Conservation (phyloP, 2,888 invertebrate genomes). For the Phania funesta region DNA sequence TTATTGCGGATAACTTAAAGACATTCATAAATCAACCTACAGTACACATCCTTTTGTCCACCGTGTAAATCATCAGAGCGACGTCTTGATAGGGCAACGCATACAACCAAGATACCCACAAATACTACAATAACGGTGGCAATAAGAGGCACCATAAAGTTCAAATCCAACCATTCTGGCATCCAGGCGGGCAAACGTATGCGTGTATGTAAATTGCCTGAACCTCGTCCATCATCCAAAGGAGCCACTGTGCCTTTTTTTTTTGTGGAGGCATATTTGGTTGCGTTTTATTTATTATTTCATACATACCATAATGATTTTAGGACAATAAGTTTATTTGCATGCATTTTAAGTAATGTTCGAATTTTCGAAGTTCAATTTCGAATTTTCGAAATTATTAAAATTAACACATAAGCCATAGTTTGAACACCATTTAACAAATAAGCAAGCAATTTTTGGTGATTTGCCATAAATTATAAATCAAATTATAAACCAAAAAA, state of each 20-base stretch:
- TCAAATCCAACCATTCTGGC: slow-evolving; percentile 92
- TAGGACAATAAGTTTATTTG: slow-evolving; percentile 15
- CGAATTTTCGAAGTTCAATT: slow-evolving; percentile 61
- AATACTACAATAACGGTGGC: slow-evolving; percentile 94
- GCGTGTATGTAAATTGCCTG: slow-evolving; percentile 81
- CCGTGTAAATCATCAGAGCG: slow-evolving; percentile 90
- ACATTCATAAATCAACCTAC: slow-evolving; percentile 82
- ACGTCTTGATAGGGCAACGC: slow-evolving; percentile 91
- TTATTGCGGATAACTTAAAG: slow-evolving; percentile 13
- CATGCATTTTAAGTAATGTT: slow-evolving; percentile 46
- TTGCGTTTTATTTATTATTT: background rate
- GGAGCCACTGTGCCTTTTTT: slow-evolving; percentile 89
- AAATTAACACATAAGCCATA: slow-evolving; percentile 61
- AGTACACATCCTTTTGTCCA: slow-evolving; percentile 88
- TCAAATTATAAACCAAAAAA: slow-evolving; percentile 9
- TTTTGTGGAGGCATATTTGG: background rate
- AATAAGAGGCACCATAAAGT: slow-evolving; percentile 93
- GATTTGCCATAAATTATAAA: slow-evolving; percentile 43
- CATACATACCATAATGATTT: slow-evolving; percentile 62
- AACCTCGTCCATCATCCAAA: slow-evolving; percentile 82
- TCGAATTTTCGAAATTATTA: slow-evolving; percentile 55
- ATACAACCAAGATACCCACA: slow-evolving; percentile 94
- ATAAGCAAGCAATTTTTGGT: slow-evolving; percentile 62
- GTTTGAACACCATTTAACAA: slow-evolving; percentile 63
- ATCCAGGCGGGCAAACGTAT: slow-evolving; percentile 87